Base-by-base conservation (phyloP, 2,888 invertebrate genomes). In the Lepidochitona cinerea region DNA sequence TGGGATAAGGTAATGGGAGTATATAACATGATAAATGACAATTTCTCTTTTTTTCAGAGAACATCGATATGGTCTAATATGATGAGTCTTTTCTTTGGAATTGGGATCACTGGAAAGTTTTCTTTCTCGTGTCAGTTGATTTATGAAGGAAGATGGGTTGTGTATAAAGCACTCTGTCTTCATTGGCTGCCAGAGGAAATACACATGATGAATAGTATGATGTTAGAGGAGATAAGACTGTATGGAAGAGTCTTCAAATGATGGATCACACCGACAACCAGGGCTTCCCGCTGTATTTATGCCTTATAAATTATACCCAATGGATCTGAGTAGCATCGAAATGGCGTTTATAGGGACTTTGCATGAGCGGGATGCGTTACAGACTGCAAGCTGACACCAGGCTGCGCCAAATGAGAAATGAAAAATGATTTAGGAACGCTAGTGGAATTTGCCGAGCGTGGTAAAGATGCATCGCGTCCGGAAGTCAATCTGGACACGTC, bases 361-460 rank as follows among this genome's bases (percentile, higher is more conserved):
- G 59, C 59, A 59, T 59, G 59, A 29, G 59, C 26, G 59, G 29
- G 59, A 59, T 59, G 59, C 59, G 59, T 59, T 59, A 29, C 59
- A 59, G 59, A 23, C 59, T 59, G 59, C 59, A 59, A 59, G 59
- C 59, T 23, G 59, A 59, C 59, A 59, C 59, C 59, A 23, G 1
- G 59, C 59, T 29, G 29, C 12, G 29, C 59, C 59, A 59, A 59
- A 59, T 59, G 59, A 29, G 59, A 59, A 59, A 59, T 59, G 59
- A 59, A 59, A 59, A 59, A 59, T 59, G 59, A 59, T 59, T 59
- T 59, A 59, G 59, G 29, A 32, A 59, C 59, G 59, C 59, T 59
- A 32, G 59, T 59, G 32, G 59, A 59, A 59, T 59, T 59, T 59
- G 29, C 59, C 18, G 26, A 59, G 59, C 23, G 59, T 29, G 59